Conservation (phyloP, 2,113 vertebrate genomes). For the Arvicanthis niloticus region DNA sequence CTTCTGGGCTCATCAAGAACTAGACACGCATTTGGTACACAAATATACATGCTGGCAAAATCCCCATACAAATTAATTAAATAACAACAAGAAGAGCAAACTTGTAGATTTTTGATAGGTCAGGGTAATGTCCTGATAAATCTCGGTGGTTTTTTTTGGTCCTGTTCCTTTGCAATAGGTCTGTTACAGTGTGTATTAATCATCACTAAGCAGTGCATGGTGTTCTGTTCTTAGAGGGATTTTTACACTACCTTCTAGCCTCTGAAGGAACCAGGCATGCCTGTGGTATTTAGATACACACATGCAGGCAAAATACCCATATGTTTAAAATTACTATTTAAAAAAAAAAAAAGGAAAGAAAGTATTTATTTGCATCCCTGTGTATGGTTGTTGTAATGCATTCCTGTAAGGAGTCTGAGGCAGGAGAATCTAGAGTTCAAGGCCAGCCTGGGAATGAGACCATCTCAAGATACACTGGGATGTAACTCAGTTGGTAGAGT, state of each 20-base stretch:
- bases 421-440: too few relatives aligned
- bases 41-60: not conserved
- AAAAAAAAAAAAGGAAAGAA: not conserved
- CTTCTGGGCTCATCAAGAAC: not conserved
- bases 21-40: not conserved
- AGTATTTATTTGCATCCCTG: not conserved
- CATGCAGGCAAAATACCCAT: not conserved
- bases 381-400: too few relatives aligned
- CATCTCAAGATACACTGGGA: too few relatives aligned
- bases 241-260: not conserved
- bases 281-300: not conserved
- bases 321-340: not conserved
- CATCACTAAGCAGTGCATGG: not conserved
- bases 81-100: not conserved
- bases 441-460: too few relatives aligned
- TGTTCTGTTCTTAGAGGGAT: not conserved
- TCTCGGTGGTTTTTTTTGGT: not conserved
- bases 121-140: not conserved
- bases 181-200: not conserved
- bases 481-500: too few relatives aligned
- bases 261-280: not conserved
- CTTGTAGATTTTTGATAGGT: not conserved
- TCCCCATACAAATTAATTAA: not conserved
- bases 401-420: too few relatives aligned
- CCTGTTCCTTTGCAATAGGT: not conserved